Evolutionary conservation across 2,888 invertebrate species (phyloP).

Genomic region (Trilocha varians): DNA sequence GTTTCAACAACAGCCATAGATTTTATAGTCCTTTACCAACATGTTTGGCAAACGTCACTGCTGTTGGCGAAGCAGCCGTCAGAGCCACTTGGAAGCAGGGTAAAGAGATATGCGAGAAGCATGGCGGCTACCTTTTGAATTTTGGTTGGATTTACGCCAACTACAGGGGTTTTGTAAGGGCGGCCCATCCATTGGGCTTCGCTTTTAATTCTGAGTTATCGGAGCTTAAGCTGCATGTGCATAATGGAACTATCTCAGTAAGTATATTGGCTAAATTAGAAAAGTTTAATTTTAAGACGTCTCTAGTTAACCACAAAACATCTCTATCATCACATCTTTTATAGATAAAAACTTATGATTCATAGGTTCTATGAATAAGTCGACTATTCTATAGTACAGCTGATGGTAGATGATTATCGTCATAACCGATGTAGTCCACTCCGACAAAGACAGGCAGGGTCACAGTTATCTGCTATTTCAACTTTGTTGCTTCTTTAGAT

Average conservation of each 20-base stretch:
- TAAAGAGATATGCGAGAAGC: constrained; percentile 35
- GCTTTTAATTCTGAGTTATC: constrained; percentile 26
- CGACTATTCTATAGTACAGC: too few species aligned
- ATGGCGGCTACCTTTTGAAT: constrained; percentile 41
- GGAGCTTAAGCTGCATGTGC: constrained; percentile 28
- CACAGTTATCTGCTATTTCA: too few species aligned
- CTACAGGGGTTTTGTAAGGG: constrained; percentile 26
- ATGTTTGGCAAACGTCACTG: constrained; percentile 37
- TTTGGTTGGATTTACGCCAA: constrained; percentile 60
- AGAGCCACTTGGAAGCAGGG: constrained; percentile 57
- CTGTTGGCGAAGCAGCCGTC: constrained; percentile 35
- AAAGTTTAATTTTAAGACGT: too few species aligned
- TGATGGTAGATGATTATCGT: too few species aligned
- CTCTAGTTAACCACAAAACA: too few species aligned
- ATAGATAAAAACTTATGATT: too few species aligned
- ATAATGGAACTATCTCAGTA: constrained; percentile 21
- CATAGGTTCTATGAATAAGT: too few species aligned
- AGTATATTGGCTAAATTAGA: too few species aligned
- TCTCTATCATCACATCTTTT: too few species aligned
- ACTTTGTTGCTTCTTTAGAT: too few species aligned
- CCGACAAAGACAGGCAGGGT: too few species aligned
- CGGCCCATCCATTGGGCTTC: constrained; percentile 43
- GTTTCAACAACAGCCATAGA: constrained; percentile 25
- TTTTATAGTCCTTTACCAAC: constrained; percentile 48
- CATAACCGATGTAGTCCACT: too few species aligned